Percentiles rank a stretch among this genome's conserved stretches.
Evolutionary conservation across 2,113 vertebrate genomes (phyloP).

Genomic region (Myrmophylax atrothorax): DNA sequence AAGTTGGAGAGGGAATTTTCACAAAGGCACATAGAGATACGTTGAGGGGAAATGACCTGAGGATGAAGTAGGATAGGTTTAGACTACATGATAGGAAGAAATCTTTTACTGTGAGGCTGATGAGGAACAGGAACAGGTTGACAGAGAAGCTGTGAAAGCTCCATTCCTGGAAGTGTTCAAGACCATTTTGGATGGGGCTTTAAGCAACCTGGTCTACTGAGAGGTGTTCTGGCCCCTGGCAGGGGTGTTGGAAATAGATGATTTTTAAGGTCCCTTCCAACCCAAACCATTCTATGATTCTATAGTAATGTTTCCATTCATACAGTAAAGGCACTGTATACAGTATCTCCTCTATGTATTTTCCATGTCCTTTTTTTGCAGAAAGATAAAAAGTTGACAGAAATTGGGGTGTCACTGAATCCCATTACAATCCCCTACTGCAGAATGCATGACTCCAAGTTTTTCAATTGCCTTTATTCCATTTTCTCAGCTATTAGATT

Average conservation of each 20-base stretch:
- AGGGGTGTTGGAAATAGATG: not conserved
- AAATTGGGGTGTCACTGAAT: not conserved
- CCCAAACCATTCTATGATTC: not conserved
- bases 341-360: not conserved
- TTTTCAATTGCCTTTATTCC: not conserved
- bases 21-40: not conserved
- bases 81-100: not conserved
- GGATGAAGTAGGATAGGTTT: not conserved
- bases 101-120: not conserved
- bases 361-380: not conserved
- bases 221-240: not conserved
- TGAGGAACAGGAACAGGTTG: not conserved
- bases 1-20: not conserved
- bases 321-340: not conserved
- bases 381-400: not conserved
- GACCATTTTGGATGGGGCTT: not conserved
- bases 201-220: not conserved
- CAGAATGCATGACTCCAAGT: not conserved
- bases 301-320: not conserved
- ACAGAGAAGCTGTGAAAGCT: not conserved
- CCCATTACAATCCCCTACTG: not conserved
- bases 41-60: not conserved
- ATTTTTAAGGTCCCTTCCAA: not conserved
- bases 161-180: fast-evolving
- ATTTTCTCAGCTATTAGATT: not conserved